These are phyloP conservation scores for Siniperca knerii DNA, from an alignment of 2,113 vertebrate species.

Conservation along the genomic window DNA sequence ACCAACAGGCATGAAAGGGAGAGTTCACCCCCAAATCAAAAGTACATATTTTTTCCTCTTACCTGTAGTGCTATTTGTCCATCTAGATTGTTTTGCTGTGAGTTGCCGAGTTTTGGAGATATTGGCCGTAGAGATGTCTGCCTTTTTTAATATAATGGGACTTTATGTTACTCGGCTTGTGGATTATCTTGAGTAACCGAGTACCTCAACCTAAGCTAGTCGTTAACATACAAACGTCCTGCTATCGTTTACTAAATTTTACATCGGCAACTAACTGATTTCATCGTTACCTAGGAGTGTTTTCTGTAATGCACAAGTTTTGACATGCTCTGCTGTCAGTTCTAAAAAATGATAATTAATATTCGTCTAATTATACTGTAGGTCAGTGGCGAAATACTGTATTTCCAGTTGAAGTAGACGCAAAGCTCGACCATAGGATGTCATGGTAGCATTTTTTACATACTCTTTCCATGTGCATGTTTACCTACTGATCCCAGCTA, in stretches of 20 bases:
- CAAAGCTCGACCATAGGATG: conserved; percentile 46
- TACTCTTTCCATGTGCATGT: conserved; percentile 54
- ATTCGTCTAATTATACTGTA: background rate
- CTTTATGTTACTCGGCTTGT: too few species aligned
- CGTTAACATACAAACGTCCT: background rate
- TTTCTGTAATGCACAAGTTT: background rate
- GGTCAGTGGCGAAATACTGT: background rate
- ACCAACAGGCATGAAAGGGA: background rate
- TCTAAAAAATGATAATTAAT: too few species aligned
- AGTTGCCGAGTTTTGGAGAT: too few species aligned
- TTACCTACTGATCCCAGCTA: conserved; percentile 55
- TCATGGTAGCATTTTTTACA: conserved; percentile 63
- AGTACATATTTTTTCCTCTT: too few species aligned
- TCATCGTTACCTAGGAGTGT: background rate
- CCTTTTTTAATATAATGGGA: background rate
- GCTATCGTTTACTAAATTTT: background rate
- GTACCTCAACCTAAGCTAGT: too few species aligned
- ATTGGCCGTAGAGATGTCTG: too few species aligned
- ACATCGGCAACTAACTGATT: background rate
- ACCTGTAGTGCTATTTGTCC: too few species aligned
- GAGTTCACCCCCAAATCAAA: too few species aligned
- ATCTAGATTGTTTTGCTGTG: too few species aligned
- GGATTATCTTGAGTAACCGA: too few species aligned
- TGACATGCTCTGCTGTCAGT: background rate
- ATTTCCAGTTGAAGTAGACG: background rate